A percentile compares a stretch with the other conserved stretches of the same genome.
These are phyloP conservation scores for Tinamus major DNA, from an alignment of 2,797 vertebrate genomes.

Conservation along the genomic window DNA sequence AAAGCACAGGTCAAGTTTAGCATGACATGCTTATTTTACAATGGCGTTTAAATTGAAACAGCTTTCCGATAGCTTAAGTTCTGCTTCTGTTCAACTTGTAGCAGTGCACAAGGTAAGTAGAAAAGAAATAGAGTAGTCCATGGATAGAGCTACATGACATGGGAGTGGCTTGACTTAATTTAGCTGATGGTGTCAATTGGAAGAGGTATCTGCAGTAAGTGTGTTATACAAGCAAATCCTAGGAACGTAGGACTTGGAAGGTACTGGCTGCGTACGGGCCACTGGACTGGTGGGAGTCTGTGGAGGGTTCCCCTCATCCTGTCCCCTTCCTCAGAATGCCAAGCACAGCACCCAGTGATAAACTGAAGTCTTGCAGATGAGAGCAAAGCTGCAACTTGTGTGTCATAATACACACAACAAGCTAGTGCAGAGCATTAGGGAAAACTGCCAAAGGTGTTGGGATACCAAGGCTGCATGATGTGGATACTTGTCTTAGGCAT, in stretches of 20 bases:
- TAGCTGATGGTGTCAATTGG: not conserved
- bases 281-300: not conserved
- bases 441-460: not conserved
- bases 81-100: not conserved
- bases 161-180: not conserved
- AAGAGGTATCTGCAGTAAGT: not conserved
- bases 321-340: not conserved
- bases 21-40: fast-evolving
- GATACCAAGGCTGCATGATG: fast-evolving
- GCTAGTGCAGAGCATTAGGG: fast-evolving
- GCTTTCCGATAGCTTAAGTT: not conserved
- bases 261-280: not conserved
- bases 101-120: not conserved
- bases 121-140: not conserved
- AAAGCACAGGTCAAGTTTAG: not conserved
- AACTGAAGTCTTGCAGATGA: not conserved
- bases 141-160: fast-evolving
- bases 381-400: not conserved
- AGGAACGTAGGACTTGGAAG: not conserved
- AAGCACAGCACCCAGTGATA: not conserved
- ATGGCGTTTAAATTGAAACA: not conserved
- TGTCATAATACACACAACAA: not conserved
- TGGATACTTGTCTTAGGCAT: not conserved
- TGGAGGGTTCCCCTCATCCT: not conserved
- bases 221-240: fast-evolving